Base-by-base conservation (phyloP, 1,140 invertebrate species). In the Acromyrmex echinatior region DNA sequence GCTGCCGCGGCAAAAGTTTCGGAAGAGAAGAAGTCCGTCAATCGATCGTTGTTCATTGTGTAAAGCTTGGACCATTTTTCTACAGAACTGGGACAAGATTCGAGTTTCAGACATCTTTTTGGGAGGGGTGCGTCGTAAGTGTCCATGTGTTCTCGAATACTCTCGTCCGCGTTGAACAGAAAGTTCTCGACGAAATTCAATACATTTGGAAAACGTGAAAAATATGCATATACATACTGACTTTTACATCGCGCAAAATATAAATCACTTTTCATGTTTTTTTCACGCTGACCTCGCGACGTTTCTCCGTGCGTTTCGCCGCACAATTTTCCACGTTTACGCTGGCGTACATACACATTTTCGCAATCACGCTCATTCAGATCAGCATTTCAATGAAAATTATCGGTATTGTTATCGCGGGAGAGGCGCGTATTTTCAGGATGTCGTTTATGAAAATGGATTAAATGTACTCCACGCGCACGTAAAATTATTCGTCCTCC, bases 351-450 rank as follows among this genome's bases (percentile, higher is more conserved):
- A 45, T 35, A 39, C 9, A 6, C 63, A 68, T 80, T 86, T 90
- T 87, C 85, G 84, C 80, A 51, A 90, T 90, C 88, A 77, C 80
- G 78, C 45, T 70, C 35, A 66, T 73, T 78, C 77, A 86, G 14
- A 89, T 89, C 86, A 74, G 76, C 76, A 89, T 91, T 91, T 91
- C 85, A 91, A 89, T 89, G 90, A 81, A 89, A 91, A 91, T 91
- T 86, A 91, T 91, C 87, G 87, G 91, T 91, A 91, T 91, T 91
- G 90, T 89, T 89, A 87, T 86, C 62, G 45, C 39, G 21, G 21
- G 49, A 21, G 60, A 56, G 16, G 77, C 39, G 60, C 58, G 51
- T 65, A 80, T 87, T 91, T 91, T 91, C 85, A 63, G n/a, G 3
- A 51, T 28, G 80, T 53, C 71, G 85, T 58, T 87, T 77, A 84